These are phyloP conservation scores for Trachemys scripta DNA, from an alignment of 2,113 vertebrate species.

Conservation along the genomic window DNA sequence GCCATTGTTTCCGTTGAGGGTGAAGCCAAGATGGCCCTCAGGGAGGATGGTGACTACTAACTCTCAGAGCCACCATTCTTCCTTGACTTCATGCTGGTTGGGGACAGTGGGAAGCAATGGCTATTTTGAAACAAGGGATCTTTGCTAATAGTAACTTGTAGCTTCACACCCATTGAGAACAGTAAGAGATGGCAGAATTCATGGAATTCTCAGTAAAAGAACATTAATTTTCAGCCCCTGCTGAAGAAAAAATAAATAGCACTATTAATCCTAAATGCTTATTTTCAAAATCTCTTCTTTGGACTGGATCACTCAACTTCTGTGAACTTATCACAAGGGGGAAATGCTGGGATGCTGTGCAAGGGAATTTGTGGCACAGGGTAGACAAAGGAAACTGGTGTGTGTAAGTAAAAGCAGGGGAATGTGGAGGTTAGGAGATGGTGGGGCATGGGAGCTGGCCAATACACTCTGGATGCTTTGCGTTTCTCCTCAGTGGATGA, in stretches of 20 bases:
- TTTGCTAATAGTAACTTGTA: neutral
- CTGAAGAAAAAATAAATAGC: neutral
- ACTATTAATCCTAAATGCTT: neutral
- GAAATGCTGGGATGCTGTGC: neutral
- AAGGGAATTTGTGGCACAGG: neutral
- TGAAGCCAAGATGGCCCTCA: neutral
- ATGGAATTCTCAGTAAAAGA: neutral
- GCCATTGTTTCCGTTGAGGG: neutral
- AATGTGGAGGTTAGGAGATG: neutral
- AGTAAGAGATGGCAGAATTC: neutral
- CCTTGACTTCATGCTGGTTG: neutral
- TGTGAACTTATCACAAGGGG: neutral
- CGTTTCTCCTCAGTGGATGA: neutral
- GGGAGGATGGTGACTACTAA: neutral
- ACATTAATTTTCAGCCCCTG: neutral
- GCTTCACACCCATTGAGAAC: neutral
- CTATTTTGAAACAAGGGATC: neutral
- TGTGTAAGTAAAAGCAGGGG: neutral
- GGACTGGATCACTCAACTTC: neutral
- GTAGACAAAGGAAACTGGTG: neutral
- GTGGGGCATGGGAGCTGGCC: neutral
- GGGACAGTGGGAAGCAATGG: neutral
- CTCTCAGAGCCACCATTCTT: neutral
- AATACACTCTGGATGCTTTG: neutral
- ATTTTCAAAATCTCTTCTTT: neutral